Base-by-base conservation (phyloP, 2,113 vertebrate species). In the Mus spicilegus region DNA sequence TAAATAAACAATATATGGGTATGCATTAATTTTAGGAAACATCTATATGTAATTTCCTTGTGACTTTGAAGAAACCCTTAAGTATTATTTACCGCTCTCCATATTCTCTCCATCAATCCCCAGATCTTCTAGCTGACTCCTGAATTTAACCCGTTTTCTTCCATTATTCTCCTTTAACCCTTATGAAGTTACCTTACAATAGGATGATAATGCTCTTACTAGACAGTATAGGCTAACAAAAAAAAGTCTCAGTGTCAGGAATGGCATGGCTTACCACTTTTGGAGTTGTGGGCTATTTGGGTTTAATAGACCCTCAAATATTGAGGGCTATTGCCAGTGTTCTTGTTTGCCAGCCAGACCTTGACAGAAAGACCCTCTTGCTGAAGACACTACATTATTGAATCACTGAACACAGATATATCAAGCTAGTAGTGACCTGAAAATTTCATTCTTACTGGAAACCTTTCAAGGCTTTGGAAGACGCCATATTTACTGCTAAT, bases 1-100 rank as follows among this genome's bases (percentile, higher is more conserved):
- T n/a, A 33, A 82, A 20, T 36, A 95, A 91, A 93, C 19, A 96
- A 73, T 42, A 75, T 75, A 17, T 75, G 72, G 9, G 20, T 75
- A 10, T 42, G 19, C 24, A 42, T 75, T 20, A n/a, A 72, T 72
- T 72, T 72, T 72, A 39, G 70, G 36, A n/a, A 72, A 36, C 70
- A 20, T n/a, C 33, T n/a, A 36, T n/a, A 70, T 17, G 33, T 36
- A 17, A 14, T n/a, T 72, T 36, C n/a, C 17, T 39, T 39, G 39
- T 72, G 70, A 72, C 36, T 42, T 42, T 58, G 2, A 17, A n/a
- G n/a, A 72, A 72, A n/a, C 2, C 2, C 36, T 72, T 72, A 11
- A 75, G 72, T 42, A n/a, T 42, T 75, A 42, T 75, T 75, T 75
- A 39, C 8, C n/a, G 4, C 20, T 75, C n/a, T 8, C 16, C 20